Evolutionary conservation across 1,140 invertebrate genomes (phyloP), one percentile per base, ranked within the genome.

Genomic region (Rhynchophorus ferrugineus): DNA sequence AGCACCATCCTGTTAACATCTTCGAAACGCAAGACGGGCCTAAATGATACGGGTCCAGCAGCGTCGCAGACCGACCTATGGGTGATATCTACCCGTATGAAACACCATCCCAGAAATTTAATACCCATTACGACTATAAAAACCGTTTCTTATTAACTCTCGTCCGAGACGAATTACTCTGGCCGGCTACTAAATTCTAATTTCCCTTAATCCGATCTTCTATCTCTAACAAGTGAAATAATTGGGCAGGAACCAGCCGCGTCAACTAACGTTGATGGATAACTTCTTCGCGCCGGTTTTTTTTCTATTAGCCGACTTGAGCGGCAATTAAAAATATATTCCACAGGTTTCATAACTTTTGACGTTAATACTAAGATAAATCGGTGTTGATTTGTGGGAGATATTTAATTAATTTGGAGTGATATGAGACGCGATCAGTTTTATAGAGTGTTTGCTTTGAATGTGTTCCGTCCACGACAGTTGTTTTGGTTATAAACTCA

Each of bases 281-380:
- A 44, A 7, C 20, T 44, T 20, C 24, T 29, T 29, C 24, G 11
- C 5, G 11, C 5, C 11, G 24, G n/a, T n/a, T n/a, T n/a, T 29
- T 29, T 29, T 29, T 29, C 11, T 29, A 29, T 29, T 29, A 29
- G 24, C 36, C 38, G 36, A 37, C 20, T 47, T 37, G n/a, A 47
- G 36, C 29, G 29, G 21, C 42, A 49, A 49, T 49, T 49, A 49
- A 49, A 49, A 49, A 49, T 18, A 49, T 13, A 42, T 35, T n/a
- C 38, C 11, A 33, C 16, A 20, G 48, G 47, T 49, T 49, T 49
- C 48, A 36, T 49, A 49, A 49, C 48, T 42, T 35, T 42, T 49
- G 48, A 49, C 48, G 21, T 29, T 49, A 49, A 49, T 49, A 49
- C 41, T 16, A 42, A 49, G 48, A 49, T 49, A 16, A 49, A 49